Evolutionary conservation across 2,113 vertebrate species (phyloP), one percentile per base, ranked within the genome.

Genomic region (Chloropsis cyanopogon): DNA sequence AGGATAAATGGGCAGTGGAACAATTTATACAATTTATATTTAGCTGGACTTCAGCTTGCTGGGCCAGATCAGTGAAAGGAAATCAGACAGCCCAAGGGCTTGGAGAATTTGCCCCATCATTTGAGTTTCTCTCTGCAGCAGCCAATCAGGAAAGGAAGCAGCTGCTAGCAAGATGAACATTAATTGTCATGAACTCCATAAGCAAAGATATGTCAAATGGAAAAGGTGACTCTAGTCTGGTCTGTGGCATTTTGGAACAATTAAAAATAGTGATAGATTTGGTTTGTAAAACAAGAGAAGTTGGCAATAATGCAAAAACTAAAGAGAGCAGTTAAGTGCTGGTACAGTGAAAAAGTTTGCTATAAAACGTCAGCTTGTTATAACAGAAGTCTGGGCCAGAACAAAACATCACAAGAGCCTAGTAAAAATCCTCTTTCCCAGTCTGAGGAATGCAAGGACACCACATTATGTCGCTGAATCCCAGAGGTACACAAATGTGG

Each of bases 191-290:
- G 65, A 93, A 83, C 28, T 19, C 44, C 14, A 4, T 91, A 87
- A 85, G 77, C 53, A 87, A 46, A 86, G 83, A 92, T 92, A 94
- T 42, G 77, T 91, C 77, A 95, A 86, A 96, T 91, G 95, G 95
- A 97, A 97, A 97, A 96, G 91, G 93, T 96, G 94, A 96, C 61
- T 95, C 37, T 54, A 75, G 94, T 95, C 95, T 96, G 88, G 88
- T 92, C 65, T 72, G 49, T 85, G 86, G 78, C 86, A 95, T 92
- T 97, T 87, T 95, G 91, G 77, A 95, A 95, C 81, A 96, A 93
- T 91, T 93, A 95, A 80, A 92, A 93, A 61, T 92, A 96, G 78
- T 85, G 73, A 95, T 89, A 95, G 89, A 87, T 79, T 86, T 91
- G 89, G 86, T 97, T 96, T 96, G 70, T 96, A 93, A 91, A 95